Conservation (phyloP, 2,888 invertebrate species). For the Peribatodes rhomboidaria region DNA sequence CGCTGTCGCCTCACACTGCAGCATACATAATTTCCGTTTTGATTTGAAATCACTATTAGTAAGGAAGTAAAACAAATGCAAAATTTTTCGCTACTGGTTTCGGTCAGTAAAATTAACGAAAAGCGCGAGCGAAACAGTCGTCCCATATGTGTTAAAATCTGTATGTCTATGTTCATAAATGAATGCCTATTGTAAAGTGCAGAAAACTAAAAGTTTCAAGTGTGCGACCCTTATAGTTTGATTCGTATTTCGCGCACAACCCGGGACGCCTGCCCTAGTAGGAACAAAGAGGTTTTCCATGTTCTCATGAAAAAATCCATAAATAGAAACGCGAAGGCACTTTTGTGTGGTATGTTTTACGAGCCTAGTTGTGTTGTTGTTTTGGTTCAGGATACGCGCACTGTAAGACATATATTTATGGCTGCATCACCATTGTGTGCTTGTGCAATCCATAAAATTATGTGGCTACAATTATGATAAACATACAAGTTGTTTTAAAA, state of each 20-base stretch:
- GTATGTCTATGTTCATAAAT: too few relatives aligned
- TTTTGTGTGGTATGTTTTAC: constrained; percentile 3
- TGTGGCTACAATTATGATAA: too few relatives aligned
- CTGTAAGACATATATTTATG: not conserved
- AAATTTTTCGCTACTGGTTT: too few relatives aligned
- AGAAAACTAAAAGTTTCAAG: not conserved
- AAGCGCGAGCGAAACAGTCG: too few relatives aligned
- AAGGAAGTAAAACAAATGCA: not conserved
- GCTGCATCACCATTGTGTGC: not conserved
- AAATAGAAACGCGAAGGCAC: constrained; percentile 23
- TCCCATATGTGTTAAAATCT: too few relatives aligned
- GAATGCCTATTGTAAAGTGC: too few relatives aligned
- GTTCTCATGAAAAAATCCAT: constrained; percentile 47
- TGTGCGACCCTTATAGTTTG: too few relatives aligned
- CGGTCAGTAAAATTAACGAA: not conserved
- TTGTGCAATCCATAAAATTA: not conserved
- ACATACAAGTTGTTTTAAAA: too few relatives aligned
- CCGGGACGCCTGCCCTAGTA: constrained; percentile 48
- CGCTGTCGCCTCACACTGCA: too few relatives aligned
- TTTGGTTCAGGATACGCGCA: not conserved
- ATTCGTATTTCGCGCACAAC: not conserved
- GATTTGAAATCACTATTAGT: not conserved
- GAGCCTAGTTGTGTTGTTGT: not conserved
- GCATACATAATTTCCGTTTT: not conserved
- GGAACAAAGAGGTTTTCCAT: constrained; percentile 55